Conservation (phyloP, 2,113 vertebrate species). For the Hippocampus guttulatus region DNA sequence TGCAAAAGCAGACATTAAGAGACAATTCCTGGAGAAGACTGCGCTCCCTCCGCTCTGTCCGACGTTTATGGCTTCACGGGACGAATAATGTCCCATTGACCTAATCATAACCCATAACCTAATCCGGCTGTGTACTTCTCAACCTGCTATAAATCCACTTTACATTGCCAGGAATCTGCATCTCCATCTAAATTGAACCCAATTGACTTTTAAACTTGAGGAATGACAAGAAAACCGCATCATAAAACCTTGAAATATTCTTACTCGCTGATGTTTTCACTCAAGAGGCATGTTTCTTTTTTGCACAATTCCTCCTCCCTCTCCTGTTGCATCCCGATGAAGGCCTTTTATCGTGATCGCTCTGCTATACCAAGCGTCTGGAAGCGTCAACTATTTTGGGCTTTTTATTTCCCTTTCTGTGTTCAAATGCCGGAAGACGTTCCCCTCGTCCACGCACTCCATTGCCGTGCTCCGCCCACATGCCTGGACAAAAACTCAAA, state of each 20-base stretch:
- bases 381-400: slow-evolving; percentile 6
- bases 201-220: not conserved
- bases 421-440: not conserved
- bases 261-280: not conserved
- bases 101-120: slow-evolving; percentile 39
- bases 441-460: not conserved
- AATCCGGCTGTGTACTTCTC: slow-evolving; percentile 15
- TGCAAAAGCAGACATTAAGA: slow-evolving; percentile 45
- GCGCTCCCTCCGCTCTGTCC: slow-evolving; percentile 21
- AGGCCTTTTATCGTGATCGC: not conserved
- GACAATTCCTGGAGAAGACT: slow-evolving; percentile 23
- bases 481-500: not conserved
- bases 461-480: not conserved
- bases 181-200: not conserved
- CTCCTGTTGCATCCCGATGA: not conserved
- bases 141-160: slow-evolving; percentile 21
- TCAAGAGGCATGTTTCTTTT: not conserved
- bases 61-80: slow-evolving; percentile 49
- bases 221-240: slow-evolving; percentile 5
- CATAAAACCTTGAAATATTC: slow-evolving; percentile 13
- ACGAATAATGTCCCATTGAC: slow-evolving; percentile 48
- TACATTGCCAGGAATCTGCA: slow-evolving; percentile 9
- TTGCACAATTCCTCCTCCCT: not conserved
- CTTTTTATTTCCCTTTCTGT: slow-evolving; percentile 12
- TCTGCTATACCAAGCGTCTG: slow-evolving; percentile 21